Evolutionary conservation across 2,888 invertebrate species (phyloP).

Genomic region (Perizoma flavofasciatum): DNA sequence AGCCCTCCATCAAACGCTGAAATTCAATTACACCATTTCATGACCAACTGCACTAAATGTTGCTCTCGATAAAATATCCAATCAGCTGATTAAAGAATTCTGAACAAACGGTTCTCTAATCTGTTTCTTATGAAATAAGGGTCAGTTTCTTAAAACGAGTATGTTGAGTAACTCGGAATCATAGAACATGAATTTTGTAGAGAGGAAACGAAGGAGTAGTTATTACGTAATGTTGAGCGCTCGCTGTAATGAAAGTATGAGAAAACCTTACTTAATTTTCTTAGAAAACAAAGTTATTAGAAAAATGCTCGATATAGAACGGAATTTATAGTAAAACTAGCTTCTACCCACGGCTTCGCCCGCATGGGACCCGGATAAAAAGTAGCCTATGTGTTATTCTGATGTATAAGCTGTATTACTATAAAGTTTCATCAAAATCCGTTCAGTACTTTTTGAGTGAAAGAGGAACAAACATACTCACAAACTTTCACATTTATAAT

Average conservation of each 20-base stretch:
- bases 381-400: too few species aligned
- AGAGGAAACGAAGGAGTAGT: slow-evolving; percentile 37
- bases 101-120: not conserved
- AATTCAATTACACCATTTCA: slow-evolving; percentile 19
- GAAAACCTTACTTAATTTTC: not conserved
- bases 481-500: too few species aligned
- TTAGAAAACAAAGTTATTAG: not conserved
- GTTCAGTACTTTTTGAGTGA: too few species aligned
- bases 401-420: too few species aligned
- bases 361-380: too few species aligned
- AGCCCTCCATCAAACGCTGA: slow-evolving; percentile 3
- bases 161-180: slow-evolving; percentile 6
- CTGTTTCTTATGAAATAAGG: slow-evolving; percentile 1
- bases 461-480: too few species aligned
- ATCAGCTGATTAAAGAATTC: slow-evolving; percentile 42
- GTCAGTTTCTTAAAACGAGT: not conserved
- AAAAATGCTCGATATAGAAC: too few species aligned
- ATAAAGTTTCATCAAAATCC: too few species aligned
- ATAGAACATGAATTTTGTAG: slow-evolving; percentile 33
- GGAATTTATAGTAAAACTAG: too few species aligned
- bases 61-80: slow-evolving; percentile 30
- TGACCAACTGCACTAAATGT: slow-evolving; percentile 17
- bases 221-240: slow-evolving; percentile 36
- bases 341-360: too few species aligned
- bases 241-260: slow-evolving; percentile 38